These are phyloP conservation scores for Clostera curtula DNA, from an alignment of 2,888 invertebrate species.

Conservation along the genomic window DNA sequence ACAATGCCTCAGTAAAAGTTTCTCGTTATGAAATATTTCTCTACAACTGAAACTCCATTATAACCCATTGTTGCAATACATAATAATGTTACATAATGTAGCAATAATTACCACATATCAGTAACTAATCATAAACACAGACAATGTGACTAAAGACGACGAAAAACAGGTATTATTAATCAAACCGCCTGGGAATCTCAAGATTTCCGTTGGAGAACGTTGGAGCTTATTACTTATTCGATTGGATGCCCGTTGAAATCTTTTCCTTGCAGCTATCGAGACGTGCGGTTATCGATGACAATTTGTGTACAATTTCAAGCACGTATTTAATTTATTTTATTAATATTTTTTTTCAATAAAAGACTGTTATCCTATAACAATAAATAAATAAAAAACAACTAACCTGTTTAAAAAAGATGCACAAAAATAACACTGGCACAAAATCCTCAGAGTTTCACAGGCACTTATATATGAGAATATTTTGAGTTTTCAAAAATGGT, in stretches of 20 bases:
- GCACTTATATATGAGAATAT: conserved; percentile 41
- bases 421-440: conserved; percentile 48
- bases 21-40: conserved; percentile 1
- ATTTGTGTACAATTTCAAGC: neutral
- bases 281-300: neutral
- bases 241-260: conserved; percentile 49
- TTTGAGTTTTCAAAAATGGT: conserved; percentile 37
- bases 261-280: conserved; percentile 36
- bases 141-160: conserved; percentile 11
- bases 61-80: neutral
- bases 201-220: conserved; percentile 19
- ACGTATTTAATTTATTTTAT: neutral
- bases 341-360: conserved; percentile 3
- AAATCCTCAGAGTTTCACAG: conserved; percentile 62
- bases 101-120: conserved; percentile 7
- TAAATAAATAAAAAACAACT: conserved; percentile 27
- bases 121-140: conserved; percentile 5
- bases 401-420: conserved; percentile 30
- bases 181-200: conserved; percentile 10
- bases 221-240: conserved; percentile 14
- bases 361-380: too few species aligned
- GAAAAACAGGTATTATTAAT: conserved; percentile 10
- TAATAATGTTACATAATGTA: conserved; percentile 3
- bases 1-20: neutral
- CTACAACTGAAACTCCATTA: conserved; percentile 1